A percentile compares a stretch with the other conserved stretches of the same genome.
phyloP scores from a whole-genome alignment of 2,888 invertebrate genomes.

The Lycophotia porphyrea region DNA sequence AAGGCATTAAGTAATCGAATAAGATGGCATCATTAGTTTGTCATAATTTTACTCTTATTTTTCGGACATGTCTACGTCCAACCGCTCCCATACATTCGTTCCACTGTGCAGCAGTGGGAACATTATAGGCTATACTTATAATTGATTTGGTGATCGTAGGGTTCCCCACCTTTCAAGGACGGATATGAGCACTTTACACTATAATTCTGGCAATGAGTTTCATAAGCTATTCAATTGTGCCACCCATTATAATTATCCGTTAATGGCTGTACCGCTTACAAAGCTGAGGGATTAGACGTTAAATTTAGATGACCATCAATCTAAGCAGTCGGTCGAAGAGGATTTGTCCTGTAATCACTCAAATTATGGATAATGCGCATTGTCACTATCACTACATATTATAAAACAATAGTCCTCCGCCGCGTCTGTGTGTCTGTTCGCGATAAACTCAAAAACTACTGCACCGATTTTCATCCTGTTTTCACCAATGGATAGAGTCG shows the following conservation, averaged over 20 bases:
- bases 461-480: too few relatives aligned
- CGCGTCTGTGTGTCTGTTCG: too few relatives aligned
- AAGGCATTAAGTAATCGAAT: too few relatives aligned
- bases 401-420: too few relatives aligned
- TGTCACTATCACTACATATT: too few relatives aligned
- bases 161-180: background rate
- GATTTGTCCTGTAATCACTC: conserved; percentile 47
- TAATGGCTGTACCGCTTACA: conserved; percentile 40
- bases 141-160: background rate
- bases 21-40: too few relatives aligned
- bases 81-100: too few relatives aligned
- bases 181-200: background rate
- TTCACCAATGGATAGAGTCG: too few relatives aligned
- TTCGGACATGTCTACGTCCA: too few relatives aligned
- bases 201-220: background rate
- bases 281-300: conserved; percentile 45
- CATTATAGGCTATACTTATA: background rate
- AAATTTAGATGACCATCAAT: conserved; percentile 54
- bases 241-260: conserved; percentile 30
- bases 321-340: conserved; percentile 43
- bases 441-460: too few relatives aligned
- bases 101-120: too few relatives aligned
- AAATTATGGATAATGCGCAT: conserved; percentile 37
- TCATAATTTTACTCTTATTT: too few relatives aligned
- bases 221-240: conserved; percentile 29